These are phyloP conservation scores for Apamea epomidion DNA, from an alignment of 2,888 invertebrate species.

Conservation along the genomic window DNA sequence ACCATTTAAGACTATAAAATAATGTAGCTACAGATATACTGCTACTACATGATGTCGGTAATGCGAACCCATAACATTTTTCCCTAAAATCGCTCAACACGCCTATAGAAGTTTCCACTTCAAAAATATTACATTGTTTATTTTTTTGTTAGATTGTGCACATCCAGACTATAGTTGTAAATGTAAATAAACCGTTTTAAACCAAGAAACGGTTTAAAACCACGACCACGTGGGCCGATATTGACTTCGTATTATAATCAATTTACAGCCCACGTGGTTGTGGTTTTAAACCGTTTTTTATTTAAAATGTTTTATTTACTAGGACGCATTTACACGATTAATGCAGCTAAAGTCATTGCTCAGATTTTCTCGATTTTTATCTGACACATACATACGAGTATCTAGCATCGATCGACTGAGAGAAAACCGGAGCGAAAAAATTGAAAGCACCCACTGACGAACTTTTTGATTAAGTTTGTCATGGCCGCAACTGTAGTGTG, in stretches of 20 bases:
- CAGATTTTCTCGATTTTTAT: conserved; percentile 7
- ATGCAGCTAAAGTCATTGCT: not conserved
- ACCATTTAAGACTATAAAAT: not conserved
- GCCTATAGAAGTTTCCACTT: not conserved
- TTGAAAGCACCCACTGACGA: conserved; percentile 9
- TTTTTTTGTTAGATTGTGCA: not conserved
- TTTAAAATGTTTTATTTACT: too few relatives aligned
- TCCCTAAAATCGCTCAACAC: not conserved
- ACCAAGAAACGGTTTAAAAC: too few relatives aligned
- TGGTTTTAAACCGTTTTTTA: too few relatives aligned
- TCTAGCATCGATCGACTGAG: not conserved
- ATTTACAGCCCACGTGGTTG: too few relatives aligned
- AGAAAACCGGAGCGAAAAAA: not conserved
- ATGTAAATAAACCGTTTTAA: too few relatives aligned
- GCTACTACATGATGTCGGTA: not conserved
- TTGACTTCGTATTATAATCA: too few relatives aligned
- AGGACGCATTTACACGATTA: not conserved
- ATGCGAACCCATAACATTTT: not conserved
- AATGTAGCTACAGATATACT: not conserved
- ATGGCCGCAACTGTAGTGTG: not conserved
- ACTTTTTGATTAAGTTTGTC: conserved; percentile 31
- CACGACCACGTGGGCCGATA: too few relatives aligned
- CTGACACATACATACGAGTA: not conserved
- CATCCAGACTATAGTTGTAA: too few relatives aligned
- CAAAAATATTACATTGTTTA: not conserved